Conservation (phyloP, 2,888 invertebrate genomes). For the Cephus rjabovi region DNA sequence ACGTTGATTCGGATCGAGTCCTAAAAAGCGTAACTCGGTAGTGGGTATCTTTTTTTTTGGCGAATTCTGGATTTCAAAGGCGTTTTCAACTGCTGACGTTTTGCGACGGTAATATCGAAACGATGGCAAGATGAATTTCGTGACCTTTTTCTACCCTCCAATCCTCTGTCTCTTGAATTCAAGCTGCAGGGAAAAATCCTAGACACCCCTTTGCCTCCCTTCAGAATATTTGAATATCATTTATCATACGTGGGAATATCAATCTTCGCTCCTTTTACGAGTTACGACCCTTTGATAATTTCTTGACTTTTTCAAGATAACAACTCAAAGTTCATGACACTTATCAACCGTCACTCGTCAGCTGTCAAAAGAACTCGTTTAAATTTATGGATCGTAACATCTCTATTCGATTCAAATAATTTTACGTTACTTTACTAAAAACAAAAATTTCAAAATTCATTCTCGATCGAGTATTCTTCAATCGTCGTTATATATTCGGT, state of each 20-base stretch:
- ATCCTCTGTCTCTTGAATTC: no score
- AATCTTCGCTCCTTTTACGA: neutral
- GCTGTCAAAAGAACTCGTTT: neutral
- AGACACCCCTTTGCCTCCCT: neutral
- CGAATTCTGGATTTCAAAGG: neutral
- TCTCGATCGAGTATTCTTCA: neutral
- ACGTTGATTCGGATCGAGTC: neutral
- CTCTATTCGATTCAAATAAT: neutral
- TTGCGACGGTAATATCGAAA: neutral
- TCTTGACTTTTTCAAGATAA: neutral
- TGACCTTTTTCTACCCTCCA: neutral
- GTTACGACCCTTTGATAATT: neutral
- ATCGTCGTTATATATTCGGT: neutral
- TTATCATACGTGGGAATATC: neutral
- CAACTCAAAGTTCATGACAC: neutral
- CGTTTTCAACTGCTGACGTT: neutral
- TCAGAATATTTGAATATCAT: neutral
- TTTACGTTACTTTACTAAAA: neutral
- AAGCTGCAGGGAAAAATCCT: neutral
- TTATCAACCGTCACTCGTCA: neutral
- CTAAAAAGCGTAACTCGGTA: neutral
- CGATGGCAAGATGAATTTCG: neutral
- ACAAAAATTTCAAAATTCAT: neutral
- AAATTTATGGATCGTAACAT: neutral
- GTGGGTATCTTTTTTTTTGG: neutral